phyloP scores from a whole-genome alignment of 1,140 invertebrate genomes.

The Laupala kohalensis region DNA sequence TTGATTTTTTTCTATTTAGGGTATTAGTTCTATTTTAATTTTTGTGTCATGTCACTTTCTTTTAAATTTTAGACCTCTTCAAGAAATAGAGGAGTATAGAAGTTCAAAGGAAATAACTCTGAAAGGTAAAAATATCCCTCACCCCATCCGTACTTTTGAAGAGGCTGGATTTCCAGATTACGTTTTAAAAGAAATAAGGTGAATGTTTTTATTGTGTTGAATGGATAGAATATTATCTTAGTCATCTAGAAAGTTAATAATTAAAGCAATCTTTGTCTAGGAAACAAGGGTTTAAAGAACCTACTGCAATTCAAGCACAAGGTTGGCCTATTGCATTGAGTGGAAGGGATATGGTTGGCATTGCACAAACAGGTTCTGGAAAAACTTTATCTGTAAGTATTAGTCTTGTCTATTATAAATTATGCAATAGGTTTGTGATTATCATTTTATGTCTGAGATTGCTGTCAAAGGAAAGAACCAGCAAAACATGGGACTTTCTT shows the following conservation, averaged over 20 bases:
- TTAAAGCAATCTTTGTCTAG: constrained; percentile 14
- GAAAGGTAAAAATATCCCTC: constrained; percentile 54
- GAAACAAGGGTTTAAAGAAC: constrained; percentile 50
- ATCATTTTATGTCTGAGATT: not conserved
- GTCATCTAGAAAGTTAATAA: constrained; percentile 5
- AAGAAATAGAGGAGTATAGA: constrained; percentile 64
- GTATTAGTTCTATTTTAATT: too few relatives aligned
- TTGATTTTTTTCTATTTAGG: too few relatives aligned
- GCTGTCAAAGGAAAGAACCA: not conserved
- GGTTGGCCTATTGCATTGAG: constrained; percentile 72
- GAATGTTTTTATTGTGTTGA: constrained; percentile 16
- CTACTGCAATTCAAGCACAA: constrained; percentile 68
- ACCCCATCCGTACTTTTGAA: constrained; percentile 65
- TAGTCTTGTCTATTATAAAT: not conserved
- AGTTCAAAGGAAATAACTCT: constrained; percentile 69
- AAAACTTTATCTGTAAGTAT: constrained; percentile 38
- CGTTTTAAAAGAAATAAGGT: constrained; percentile 41
- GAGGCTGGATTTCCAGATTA: constrained; percentile 71
- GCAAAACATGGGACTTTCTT: not conserved
- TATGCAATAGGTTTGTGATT: not conserved
- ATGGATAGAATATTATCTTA: constrained; percentile 1
- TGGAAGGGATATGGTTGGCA: constrained; percentile 74
- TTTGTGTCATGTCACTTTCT: too few relatives aligned
- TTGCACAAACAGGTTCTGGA: constrained; percentile 58
- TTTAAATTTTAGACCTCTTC: constrained; percentile 35